Evolutionary conservation across 2,113 vertebrate species (phyloP).

Genomic region (Chloroceryle aenea): DNA sequence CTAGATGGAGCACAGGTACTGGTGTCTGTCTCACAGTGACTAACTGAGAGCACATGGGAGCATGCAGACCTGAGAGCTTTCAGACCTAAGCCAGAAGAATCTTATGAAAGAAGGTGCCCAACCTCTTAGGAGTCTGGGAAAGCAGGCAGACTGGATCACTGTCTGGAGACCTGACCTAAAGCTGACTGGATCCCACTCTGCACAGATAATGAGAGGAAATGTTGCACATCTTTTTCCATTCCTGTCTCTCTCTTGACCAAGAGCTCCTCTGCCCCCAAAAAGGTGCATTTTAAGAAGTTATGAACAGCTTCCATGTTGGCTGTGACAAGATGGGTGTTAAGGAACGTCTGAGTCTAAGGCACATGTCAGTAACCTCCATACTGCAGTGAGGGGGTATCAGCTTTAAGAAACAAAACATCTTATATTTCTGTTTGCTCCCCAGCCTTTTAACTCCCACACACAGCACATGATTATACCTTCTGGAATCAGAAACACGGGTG

Average conservation of each 20-base stretch:
- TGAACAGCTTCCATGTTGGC: not conserved
- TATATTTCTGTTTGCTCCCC: not conserved
- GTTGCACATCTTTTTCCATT: not conserved
- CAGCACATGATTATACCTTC: not conserved
- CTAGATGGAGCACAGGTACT: not conserved
- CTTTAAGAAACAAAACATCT: not conserved
- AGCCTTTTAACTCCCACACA: not conserved
- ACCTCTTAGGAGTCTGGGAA: not conserved
- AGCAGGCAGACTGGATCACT: not conserved
- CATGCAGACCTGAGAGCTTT: not conserved
- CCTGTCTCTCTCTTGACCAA: not conserved
- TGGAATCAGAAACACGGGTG: not conserved
- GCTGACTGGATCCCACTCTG: not conserved
- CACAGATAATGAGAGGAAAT: not conserved
- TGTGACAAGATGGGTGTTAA: not conserved
- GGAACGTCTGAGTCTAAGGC: not conserved
- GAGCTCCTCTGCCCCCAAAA: no score
- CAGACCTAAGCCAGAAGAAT: not conserved
- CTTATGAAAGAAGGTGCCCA: not conserved
- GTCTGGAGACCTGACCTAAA: not conserved
- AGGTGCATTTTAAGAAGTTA: not conserved
- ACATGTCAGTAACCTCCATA: not conserved
- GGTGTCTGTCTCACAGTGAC: not conserved
- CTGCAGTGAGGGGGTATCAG: not conserved
- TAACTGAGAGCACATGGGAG: not conserved